These are phyloP conservation scores for Emydoidea blandingii DNA, from an alignment of 2,797 vertebrate species.

Conservation along the genomic window DNA sequence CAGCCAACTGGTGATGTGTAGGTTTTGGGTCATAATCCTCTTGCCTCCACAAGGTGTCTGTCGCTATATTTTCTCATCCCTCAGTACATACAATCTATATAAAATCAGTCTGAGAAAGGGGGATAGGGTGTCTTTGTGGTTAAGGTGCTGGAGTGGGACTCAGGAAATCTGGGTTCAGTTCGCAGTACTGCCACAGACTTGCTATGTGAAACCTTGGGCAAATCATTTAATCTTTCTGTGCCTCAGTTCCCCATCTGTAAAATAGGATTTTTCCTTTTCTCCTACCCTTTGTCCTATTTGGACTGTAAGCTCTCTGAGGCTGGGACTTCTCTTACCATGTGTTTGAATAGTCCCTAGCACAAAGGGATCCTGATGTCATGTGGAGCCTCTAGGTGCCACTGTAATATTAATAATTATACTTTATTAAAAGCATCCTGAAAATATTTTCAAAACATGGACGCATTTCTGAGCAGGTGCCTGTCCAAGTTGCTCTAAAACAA, in stretches of 20 bases:
- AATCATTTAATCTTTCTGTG: neutral
- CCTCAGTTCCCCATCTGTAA: neutral
- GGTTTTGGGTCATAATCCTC: neutral
- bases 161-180: neutral
- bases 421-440: neutral
- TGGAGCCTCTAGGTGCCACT: neutral
- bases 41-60: neutral
- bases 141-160: neutral
- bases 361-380: neutral
- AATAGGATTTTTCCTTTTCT: neutral
- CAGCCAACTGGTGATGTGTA: neutral
- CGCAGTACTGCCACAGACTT: neutral
- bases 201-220: neutral
- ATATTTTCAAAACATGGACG: fast-evolving
- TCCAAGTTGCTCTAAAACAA: neutral
- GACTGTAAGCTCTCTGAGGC: neutral
- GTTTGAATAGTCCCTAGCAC: neutral
- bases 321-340: neutral
- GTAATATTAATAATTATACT: neutral
- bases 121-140: neutral
- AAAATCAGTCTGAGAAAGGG: neutral
- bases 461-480: neutral
- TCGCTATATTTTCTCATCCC: neutral
- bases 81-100: neutral
- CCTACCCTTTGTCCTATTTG: neutral